Evolutionary conservation across 2,797 vertebrate genomes (phyloP).

Genomic region (Lophotriccus pileatus): DNA sequence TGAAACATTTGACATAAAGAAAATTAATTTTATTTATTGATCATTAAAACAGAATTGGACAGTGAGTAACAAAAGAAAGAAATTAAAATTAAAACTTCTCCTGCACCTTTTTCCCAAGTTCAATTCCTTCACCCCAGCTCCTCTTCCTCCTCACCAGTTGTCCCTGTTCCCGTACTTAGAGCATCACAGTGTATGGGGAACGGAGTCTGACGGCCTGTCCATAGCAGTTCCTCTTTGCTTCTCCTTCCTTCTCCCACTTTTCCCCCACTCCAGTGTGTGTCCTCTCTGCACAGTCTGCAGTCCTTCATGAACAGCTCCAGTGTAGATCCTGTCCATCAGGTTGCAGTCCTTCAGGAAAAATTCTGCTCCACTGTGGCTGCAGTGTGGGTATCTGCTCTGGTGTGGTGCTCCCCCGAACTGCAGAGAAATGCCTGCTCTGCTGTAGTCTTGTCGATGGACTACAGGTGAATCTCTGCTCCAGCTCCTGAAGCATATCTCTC

Average conservation of each 20-base stretch:
- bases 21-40: not conserved
- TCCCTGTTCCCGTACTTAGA: fast-evolving
- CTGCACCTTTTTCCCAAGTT: not conserved
- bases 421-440: not conserved
- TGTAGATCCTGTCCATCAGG: not conserved
- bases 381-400: no score
- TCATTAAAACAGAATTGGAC: not conserved
- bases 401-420: not conserved
- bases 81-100: not conserved
- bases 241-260: not conserved
- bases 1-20: not conserved
- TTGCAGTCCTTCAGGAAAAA: not conserved
- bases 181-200: not conserved
- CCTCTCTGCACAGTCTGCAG: not conserved
- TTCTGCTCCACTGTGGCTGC: not conserved
- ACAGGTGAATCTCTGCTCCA: not conserved
- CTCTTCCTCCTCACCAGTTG: not conserved
- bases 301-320: not conserved
- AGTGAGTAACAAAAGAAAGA: not conserved
- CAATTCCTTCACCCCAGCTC: not conserved
- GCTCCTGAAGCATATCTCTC: not conserved
- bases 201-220: not conserved
- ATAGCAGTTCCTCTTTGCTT: not conserved
- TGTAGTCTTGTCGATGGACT: not conserved
- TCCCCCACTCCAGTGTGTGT: no score